phyloP scores from a whole-genome alignment of 2,113 vertebrate genomes.

The Neodon shergylaensis region DNA sequence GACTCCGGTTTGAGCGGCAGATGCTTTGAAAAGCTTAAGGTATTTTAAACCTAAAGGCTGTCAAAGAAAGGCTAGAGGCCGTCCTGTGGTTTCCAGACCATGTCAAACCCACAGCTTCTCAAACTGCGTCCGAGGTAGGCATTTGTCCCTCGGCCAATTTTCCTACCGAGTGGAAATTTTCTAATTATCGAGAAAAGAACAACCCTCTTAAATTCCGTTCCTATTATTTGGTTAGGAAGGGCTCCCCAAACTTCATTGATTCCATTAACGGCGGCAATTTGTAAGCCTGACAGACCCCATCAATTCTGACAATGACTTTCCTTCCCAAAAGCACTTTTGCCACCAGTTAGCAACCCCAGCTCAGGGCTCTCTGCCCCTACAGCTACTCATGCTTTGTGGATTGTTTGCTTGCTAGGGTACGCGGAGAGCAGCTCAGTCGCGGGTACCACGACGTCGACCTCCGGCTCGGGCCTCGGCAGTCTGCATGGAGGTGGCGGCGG shows the following conservation, averaged over 20 bases:
- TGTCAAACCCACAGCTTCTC: not conserved
- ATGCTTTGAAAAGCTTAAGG: constrained; percentile 52
- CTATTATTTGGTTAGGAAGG: constrained; percentile 76
- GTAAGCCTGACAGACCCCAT: constrained; percentile 82
- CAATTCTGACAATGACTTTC: constrained; percentile 62
- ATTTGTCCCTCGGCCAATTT: constrained; percentile 39
- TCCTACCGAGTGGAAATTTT: constrained; percentile 14
- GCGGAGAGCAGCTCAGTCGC: constrained; percentile 92
- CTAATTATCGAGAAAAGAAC: constrained; percentile 46
- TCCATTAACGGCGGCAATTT: constrained; percentile 75
- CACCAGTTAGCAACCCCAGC: not conserved
- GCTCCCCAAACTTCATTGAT: constrained; percentile 82
- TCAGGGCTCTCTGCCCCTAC: not conserved
- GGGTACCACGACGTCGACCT: constrained; percentile 86
- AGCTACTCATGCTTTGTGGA: constrained; percentile 57
- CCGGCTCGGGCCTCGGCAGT: constrained; percentile 88
- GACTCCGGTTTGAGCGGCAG: not conserved
- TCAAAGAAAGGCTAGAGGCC: not conserved
- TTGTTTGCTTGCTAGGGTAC: constrained; percentile 87
- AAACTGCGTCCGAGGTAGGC: not conserved
- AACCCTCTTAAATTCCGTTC: not conserved
- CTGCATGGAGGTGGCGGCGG: constrained; percentile 87
- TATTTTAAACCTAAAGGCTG: constrained; percentile 49
- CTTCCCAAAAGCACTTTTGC: not conserved
- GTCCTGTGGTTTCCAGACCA: not conserved